Percentiles rank a stretch among this genome's conserved stretches.
phyloP scores from a whole-genome alignment of 2,113 vertebrate genomes.

The Perca flavescens region DNA sequence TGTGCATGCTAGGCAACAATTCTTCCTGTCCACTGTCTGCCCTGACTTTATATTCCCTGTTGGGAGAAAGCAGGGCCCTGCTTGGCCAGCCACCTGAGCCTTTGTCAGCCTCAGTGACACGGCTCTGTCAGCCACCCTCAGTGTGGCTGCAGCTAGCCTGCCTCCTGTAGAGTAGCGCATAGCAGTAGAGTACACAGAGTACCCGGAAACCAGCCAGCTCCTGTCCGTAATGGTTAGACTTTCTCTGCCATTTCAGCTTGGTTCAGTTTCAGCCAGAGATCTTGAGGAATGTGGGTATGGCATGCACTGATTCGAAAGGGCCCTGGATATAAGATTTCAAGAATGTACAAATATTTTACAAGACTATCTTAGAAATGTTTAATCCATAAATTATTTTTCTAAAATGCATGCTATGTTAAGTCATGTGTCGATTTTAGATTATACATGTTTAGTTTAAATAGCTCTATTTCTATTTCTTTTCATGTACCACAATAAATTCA shows the following conservation, averaged over 20 bases:
- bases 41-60: constrained; percentile 15
- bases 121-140: constrained; percentile 36
- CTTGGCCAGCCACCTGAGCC: constrained; percentile 22
- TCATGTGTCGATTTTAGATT: not conserved
- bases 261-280: constrained; percentile 56
- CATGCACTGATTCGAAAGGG: constrained; percentile 52
- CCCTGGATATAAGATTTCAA: constrained; percentile 27
- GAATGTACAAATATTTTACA: constrained; percentile 28
- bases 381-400: not conserved
- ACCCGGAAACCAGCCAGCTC: constrained; percentile 67
- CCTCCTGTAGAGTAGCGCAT: constrained; percentile 42
- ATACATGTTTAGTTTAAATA: not conserved
- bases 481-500: too few relatives aligned
- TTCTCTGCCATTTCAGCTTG: constrained; percentile 56
- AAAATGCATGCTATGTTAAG: not conserved
- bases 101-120: constrained; percentile 45
- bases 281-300: constrained; percentile 71
- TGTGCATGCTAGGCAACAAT: not conserved
- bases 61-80: constrained; percentile 4
- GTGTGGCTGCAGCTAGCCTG: constrained; percentile 15
- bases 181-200: constrained; percentile 60
- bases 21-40: constrained; percentile 34
- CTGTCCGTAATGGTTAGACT: constrained; percentile 68
- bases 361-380: constrained; percentile 26
- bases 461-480: not conserved